These are phyloP conservation scores for Pungitius pungitius DNA, from an alignment of 2,113 vertebrate species.

Conservation along the genomic window DNA sequence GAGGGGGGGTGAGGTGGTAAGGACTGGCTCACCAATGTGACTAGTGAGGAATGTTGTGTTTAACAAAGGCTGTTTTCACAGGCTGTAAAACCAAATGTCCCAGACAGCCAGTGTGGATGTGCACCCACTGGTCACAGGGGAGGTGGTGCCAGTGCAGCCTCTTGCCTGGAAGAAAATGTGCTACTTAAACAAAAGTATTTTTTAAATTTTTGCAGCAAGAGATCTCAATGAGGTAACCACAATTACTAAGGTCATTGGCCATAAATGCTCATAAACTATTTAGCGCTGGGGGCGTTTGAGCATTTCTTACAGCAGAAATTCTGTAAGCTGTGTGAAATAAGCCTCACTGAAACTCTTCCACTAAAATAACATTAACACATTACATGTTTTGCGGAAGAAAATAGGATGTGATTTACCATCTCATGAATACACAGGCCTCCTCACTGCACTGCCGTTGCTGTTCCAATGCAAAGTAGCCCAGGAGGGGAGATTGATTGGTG, in stretches of 20 bases:
- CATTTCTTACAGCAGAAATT: conserved; percentile 25
- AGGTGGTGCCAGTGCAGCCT: conserved; percentile 56
- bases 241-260: conserved; percentile 66
- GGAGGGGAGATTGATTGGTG: conserved; percentile 69
- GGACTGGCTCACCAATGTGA: conserved; percentile 73
- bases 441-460: conserved; percentile 27
- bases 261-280: conserved; percentile 68
- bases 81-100: conserved; percentile 75
- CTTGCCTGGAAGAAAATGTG: conserved; percentile 52
- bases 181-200: conserved; percentile 50
- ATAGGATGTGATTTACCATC: conserved; percentile 39
- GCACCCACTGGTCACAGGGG: conserved; percentile 69
- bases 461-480: conserved; percentile 50
- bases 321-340: conserved; percentile 26
- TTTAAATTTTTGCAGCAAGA: conserved; percentile 43
- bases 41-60: conserved; percentile 76
- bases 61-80: conserved; percentile 80
- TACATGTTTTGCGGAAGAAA: conserved; percentile 40
- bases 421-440: conserved; percentile 27
- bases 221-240: conserved; percentile 48
- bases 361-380: conserved; percentile 38
- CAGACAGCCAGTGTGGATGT: conserved; percentile 68
- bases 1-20: conserved; percentile 48
- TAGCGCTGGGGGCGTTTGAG: conserved; percentile 34
- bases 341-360: conserved; percentile 5